These are phyloP conservation scores for Etheostoma nigrum DNA, from an alignment of 2,797 vertebrate species.

Conservation along the genomic window DNA sequence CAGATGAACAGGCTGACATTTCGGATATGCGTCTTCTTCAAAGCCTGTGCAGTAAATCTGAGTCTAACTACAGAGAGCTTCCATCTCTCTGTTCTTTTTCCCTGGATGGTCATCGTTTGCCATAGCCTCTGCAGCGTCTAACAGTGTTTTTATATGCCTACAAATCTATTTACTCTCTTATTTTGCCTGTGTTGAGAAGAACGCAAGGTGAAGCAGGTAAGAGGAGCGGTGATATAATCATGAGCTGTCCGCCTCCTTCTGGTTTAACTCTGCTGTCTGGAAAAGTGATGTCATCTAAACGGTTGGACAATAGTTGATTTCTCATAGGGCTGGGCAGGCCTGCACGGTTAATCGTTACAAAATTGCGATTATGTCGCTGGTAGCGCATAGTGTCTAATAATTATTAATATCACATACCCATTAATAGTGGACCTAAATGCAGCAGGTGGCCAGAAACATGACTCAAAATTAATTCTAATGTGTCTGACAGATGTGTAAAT, in stretches of 20 bases:
- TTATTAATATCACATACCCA: background rate
- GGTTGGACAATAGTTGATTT: slow-evolving; percentile 39
- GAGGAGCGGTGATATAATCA: slow-evolving; percentile 53
- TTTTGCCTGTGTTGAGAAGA: slow-evolving; percentile 22
- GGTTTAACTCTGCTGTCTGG: slow-evolving; percentile 42
- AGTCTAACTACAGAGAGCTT: slow-evolving; percentile 60
- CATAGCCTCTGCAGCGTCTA: slow-evolving; percentile 5
- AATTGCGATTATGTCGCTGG: background rate
- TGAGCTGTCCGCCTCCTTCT: slow-evolving; percentile 62
- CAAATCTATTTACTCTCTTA: slow-evolving; percentile 35
- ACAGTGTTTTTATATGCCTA: slow-evolving; percentile 34
- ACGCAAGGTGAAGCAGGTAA: slow-evolving; percentile 55
- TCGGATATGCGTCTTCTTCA: slow-evolving; percentile 67
- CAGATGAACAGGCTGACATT: slow-evolving; percentile 54
- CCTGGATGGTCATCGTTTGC: slow-evolving; percentile 39
- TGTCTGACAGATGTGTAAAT: background rate
- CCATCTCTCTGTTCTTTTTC: slow-evolving; percentile 59
- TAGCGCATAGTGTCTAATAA: slow-evolving; percentile 5
- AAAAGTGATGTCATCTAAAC: slow-evolving; percentile 55
- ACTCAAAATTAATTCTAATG: background rate
- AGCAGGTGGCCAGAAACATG: background rate
- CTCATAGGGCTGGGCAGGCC: background rate
- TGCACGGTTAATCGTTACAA: too few relatives aligned
- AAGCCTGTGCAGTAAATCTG: slow-evolving; percentile 65
- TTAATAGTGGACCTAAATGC: background rate